These are phyloP conservation scores for Aphodius sticticus DNA, from an alignment of 2,888 invertebrate species.

Conservation along the genomic window DNA sequence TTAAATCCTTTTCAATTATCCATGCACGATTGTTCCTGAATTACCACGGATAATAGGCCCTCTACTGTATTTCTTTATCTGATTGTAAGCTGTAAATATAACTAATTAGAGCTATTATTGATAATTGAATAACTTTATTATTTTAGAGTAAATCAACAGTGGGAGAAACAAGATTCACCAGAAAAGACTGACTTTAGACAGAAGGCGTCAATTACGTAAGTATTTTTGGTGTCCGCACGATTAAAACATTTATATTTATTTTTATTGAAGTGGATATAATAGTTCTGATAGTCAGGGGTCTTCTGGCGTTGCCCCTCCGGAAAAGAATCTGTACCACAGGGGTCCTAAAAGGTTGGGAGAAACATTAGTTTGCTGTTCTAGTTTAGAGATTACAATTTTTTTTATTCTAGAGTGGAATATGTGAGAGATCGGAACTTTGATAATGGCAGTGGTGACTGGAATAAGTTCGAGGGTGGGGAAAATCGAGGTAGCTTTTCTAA, in stretches of 20 bases:
- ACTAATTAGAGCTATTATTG: neutral
- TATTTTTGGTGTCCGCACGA: neutral
- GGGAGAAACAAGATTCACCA: neutral
- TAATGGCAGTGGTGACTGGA: neutral
- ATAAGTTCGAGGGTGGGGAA: neutral
- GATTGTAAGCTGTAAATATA: too few relatives aligned
- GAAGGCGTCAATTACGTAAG: neutral
- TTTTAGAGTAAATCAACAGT: neutral
- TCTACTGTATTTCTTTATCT: too few relatives aligned
- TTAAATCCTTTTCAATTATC: too few relatives aligned
- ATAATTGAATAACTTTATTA: neutral
- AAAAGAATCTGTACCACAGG: constrained; percentile 12
- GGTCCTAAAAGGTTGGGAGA: constrained; percentile 19
- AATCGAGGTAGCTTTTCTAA: neutral
- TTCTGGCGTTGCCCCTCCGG: neutral
- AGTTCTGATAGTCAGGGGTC: neutral
- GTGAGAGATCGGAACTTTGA: neutral
- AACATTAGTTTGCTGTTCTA: neutral
- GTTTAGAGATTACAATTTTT: neutral
- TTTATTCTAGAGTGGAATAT: neutral
- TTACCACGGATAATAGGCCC: too few relatives aligned
- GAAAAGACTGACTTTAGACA: neutral
- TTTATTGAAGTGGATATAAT: constrained; percentile 13
- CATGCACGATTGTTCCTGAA: too few relatives aligned
- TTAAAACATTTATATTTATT: neutral